These are phyloP conservation scores for Zhuqinia jingwanae DNA, from an alignment of 2,888 invertebrate genomes.

Conservation along the genomic window DNA sequence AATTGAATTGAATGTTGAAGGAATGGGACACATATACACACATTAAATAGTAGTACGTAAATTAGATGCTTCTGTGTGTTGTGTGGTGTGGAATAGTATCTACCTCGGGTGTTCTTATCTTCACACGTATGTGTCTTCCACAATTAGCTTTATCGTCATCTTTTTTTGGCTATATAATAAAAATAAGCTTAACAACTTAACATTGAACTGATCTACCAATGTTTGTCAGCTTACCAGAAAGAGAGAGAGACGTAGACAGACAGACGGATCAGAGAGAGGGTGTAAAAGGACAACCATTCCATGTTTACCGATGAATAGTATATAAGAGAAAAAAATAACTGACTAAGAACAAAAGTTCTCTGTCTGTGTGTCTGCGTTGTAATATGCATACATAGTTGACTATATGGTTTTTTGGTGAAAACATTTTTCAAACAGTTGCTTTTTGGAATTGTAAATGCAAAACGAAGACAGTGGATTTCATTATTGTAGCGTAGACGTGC, in stretches of 20 bases:
- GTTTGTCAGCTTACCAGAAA: not conserved
- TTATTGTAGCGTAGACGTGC: slow-evolving; percentile 7
- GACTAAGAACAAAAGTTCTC: slow-evolving; percentile 31
- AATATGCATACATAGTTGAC: slow-evolving; percentile 6
- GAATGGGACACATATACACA: slow-evolving; percentile 19
- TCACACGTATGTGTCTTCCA: slow-evolving; percentile 25
- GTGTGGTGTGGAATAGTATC: slow-evolving; percentile 30
- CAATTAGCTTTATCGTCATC: slow-evolving; percentile 57
- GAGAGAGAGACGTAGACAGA: not conserved
- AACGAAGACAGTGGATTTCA: slow-evolving; percentile 41
- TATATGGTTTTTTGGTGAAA: slow-evolving; percentile 17
- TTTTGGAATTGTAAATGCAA: not conserved
- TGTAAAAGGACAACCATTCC: slow-evolving; percentile 32
- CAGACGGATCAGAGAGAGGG: slow-evolving; percentile 19
- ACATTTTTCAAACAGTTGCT: slow-evolving; percentile 55
- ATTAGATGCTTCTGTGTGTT: not conserved
- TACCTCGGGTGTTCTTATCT: slow-evolving; percentile 54
- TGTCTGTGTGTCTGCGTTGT: slow-evolving; percentile 23
- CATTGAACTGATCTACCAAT: slow-evolving; percentile 3
- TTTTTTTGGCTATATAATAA: slow-evolving; percentile 33
- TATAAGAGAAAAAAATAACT: slow-evolving; percentile 23
- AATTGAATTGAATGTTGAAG: slow-evolving; percentile 54
- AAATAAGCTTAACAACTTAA: slow-evolving; percentile 5
- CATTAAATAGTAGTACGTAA: slow-evolving; percentile 26
- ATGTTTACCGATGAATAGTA: slow-evolving; percentile 36